Base-by-base conservation (phyloP, 2,888 invertebrate genomes). In the Cyclophora punctaria region DNA sequence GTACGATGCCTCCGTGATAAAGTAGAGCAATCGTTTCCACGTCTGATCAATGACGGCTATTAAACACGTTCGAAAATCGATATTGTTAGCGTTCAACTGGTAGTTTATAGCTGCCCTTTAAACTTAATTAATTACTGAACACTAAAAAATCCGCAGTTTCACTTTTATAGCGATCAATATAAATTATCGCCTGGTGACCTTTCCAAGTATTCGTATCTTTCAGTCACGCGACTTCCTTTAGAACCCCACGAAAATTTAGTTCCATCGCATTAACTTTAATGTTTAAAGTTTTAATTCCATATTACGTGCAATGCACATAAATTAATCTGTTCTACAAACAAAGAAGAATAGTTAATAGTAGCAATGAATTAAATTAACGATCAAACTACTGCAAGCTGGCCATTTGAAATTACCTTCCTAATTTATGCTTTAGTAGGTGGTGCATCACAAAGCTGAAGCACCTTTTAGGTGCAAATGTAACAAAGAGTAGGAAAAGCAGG, bases 341-440 rank as follows among this genome's bases (percentile, higher is more conserved):
- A 53, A 53, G 49, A 53, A 53, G 37, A 52, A 52, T 51, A 49
- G 43, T 59, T 57, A 57, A 56, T 53, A 55, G 59, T 48, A 49
- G 61, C 51, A 57, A 56, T 61, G 48, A 59, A 57, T 59, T 53
- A 61, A 58, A 57, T 61, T 56, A 57, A 61, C 57, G 59, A 52
- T 59, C 53, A 55, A 58, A 59, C 55, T 59, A 55, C 45, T 52
- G 50, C 53, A 56, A 50, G 47, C 56, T 53, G 53, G 56, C 55
- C 56, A 56, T 59, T 61, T 52, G 48, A 51, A 57, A 58, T 56
- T 57, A 56, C 51, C 48, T 55, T 49, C 56, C 55, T 61, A 61
- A 61, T 59, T 56, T 61, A 61, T 61, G 59, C 59, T 50, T 55
- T 51, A 47, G 55, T 53, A 51, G 48, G 50, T 57, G 48, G 48